These are phyloP conservation scores for Fabriciana adippe DNA, from an alignment of 2,888 invertebrate species.

Conservation along the genomic window DNA sequence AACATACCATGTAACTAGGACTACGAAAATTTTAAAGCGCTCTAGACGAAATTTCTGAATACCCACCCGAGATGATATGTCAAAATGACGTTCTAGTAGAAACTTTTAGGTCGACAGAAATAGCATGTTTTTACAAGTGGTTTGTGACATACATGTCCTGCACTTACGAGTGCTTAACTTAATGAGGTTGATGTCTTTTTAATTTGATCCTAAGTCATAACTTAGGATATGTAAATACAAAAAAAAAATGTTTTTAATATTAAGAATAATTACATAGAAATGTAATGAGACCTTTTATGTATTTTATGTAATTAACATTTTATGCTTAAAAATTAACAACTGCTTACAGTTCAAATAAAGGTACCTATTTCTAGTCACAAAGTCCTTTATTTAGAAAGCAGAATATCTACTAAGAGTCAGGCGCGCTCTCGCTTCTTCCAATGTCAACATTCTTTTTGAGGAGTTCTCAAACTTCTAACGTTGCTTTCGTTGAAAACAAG, in stretches of 20 bases:
- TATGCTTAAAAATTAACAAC: too few relatives aligned
- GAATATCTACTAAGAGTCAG: not conserved
- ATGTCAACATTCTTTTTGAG: conserved; percentile 10
- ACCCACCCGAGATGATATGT: conserved; percentile 26
- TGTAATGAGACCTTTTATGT: too few relatives aligned
- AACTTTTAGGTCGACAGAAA: not conserved
- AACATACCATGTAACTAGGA: conserved; percentile 21
- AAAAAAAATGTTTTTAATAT: too few relatives aligned
- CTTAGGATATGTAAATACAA: too few relatives aligned
- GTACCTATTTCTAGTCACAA: conserved; percentile 1
- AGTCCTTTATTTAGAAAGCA: not conserved
- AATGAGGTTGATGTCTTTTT: not conserved
- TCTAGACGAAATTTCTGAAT: conserved; percentile 22
- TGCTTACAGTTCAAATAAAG: too few relatives aligned
- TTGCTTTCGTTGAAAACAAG: conserved; percentile 13
- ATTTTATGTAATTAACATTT: too few relatives aligned
- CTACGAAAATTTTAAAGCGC: conserved; percentile 25
- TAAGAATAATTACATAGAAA: too few relatives aligned
- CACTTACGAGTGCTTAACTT: not conserved
- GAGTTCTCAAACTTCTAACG: conserved; percentile 13
- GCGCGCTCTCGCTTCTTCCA: conserved; percentile 7
- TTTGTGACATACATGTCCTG: conserved; percentile 4
- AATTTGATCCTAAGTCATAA: too few relatives aligned
- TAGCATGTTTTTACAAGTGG: conserved; percentile 15
- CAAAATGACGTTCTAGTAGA: conserved; percentile 9